Evolutionary conservation across 2,797 vertebrate genomes (phyloP).

Genomic region (Phaenicophaeus curvirostris): DNA sequence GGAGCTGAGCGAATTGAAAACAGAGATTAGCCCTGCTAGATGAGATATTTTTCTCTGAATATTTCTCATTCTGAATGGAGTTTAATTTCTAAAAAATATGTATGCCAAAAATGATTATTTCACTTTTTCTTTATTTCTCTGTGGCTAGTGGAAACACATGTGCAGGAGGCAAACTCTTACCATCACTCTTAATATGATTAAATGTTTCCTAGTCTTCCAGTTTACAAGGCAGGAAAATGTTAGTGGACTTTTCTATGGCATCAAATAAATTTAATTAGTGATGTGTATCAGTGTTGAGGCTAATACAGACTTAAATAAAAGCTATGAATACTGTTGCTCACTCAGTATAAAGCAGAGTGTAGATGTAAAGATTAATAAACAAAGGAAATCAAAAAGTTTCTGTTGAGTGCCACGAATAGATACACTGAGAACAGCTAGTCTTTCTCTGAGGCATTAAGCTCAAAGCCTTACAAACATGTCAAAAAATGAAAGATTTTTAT

Average conservation of each 20-base stretch:
- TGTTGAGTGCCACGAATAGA: background rate
- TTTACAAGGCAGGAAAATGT: constrained; percentile 34
- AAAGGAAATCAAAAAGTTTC: constrained; percentile 44
- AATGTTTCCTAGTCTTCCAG: constrained; percentile 1
- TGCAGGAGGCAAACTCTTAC: constrained; percentile 33
- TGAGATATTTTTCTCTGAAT: background rate
- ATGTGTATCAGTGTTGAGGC: background rate
- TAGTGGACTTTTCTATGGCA: background rate
- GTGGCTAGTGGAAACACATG: background rate
- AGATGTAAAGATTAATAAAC: constrained; percentile 50
- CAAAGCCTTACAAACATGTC: constrained; percentile 41
- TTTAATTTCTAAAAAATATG: background rate
- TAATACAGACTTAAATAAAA: constrained; percentile 27
- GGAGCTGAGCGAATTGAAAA: constrained; percentile 14
- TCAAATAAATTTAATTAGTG: constrained; percentile 36
- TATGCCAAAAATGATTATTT: background rate
- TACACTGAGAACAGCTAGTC: background rate
- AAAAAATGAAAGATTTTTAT: constrained; percentile 49
- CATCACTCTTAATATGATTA: background rate
- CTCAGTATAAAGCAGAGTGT: background rate
- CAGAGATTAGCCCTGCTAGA: background rate
- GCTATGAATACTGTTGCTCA: background rate
- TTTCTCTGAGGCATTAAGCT: constrained; percentile 31
- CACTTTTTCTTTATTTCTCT: background rate
- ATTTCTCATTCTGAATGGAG: background rate